Percentiles rank a stretch among this genome's conserved stretches.
Conservation (phyloP, 1,140 invertebrate genomes). For the Pomphorhynchus laevis region DNA sequence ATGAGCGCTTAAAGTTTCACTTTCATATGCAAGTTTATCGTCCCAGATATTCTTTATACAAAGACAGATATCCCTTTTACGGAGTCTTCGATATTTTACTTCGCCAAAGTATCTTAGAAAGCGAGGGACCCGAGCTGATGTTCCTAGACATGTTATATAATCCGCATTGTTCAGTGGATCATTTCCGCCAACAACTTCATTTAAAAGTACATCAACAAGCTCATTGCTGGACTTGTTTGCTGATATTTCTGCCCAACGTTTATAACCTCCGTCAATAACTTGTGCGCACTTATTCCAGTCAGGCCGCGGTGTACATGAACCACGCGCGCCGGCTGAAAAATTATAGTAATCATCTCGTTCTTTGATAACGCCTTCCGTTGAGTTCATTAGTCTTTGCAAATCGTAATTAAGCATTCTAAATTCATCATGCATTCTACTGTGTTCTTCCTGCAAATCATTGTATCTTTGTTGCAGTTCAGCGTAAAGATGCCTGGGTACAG, state of each 20-base stretch:
- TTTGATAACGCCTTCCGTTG: not conserved
- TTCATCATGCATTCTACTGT: not conserved
- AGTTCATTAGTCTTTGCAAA: not conserved
- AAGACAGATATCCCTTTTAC: slow-evolving; percentile 17
- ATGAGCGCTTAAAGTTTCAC: slow-evolving; percentile 14
- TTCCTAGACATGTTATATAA: slow-evolving; percentile 13
- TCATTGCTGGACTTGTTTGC: slow-evolving; percentile 17
- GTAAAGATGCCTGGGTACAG: too few relatives aligned
- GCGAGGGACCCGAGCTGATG: slow-evolving; percentile 15
- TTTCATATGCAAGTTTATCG: slow-evolving; percentile 16
- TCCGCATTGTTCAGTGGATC: not conserved
- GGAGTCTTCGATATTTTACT: slow-evolving; percentile 16
- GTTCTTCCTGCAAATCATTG: not conserved
- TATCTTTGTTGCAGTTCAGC: too few relatives aligned
- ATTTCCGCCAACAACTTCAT: slow-evolving; percentile 15
- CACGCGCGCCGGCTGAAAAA: not conserved
- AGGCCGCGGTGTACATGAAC: slow-evolving; percentile 13
- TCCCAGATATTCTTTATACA: slow-evolving; percentile 18
- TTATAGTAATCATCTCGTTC: not conserved
- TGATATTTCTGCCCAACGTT: slow-evolving; percentile 17
- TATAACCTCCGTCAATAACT: slow-evolving; percentile 15
- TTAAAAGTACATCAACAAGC: slow-evolving; percentile 16
- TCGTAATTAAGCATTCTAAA: not conserved
- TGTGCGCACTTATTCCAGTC: slow-evolving; percentile 18
- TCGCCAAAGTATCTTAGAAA: slow-evolving; percentile 16